Evolutionary conservation across 2,797 vertebrate species (phyloP), one percentile per base, ranked within the genome.

Genomic region (Ficedula albicollis): DNA sequence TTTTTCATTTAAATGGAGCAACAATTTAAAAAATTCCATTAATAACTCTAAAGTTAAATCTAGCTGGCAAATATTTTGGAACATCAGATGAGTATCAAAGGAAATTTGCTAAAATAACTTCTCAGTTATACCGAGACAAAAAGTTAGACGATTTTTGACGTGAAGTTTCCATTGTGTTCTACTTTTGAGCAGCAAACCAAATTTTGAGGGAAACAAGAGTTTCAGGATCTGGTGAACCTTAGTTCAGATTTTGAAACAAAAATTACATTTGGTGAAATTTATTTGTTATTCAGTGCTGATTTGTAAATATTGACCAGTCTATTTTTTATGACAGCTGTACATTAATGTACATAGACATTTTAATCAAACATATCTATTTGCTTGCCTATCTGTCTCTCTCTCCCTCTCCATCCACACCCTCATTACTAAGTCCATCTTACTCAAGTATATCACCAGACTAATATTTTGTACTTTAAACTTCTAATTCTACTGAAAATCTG

Each of bases 81-180:
- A 25, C 13, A 67, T 34, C 41, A 27, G 8, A 34, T 51, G 6
- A 1, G 6, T 11, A 66, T 68, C 5, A 68, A 66, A 89, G 63
- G 4, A 60, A 72, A 56, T 64, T 69, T 63, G 2, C 12, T 64
- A 68, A 84, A 82, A 54, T 34, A 11, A 5, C 15, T 84, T 54
- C 62, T 75, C 11, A 64, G 6, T 46, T 68, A 27, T 39, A 54
- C 3, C 1, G 10, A 46, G 29, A 27, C 10, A 68, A 93, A 68
- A 22, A 0, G 0, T 64, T 44, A 79, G 6, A 39, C 4, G 23
- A 44, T 49, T 5, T 72, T 78, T 68, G 15, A 16, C 7, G 32
- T 52, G 44, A 84, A 43, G 3, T 38, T 82, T 78, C 13, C 10
- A 36, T 11, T 48, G 4, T 63, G 10, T 67, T 78, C 17, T 62